Evolutionary conservation across 2,113 vertebrate genomes (phyloP), one percentile per base, ranked within the genome.

Genomic region (Callionymus lyra): DNA sequence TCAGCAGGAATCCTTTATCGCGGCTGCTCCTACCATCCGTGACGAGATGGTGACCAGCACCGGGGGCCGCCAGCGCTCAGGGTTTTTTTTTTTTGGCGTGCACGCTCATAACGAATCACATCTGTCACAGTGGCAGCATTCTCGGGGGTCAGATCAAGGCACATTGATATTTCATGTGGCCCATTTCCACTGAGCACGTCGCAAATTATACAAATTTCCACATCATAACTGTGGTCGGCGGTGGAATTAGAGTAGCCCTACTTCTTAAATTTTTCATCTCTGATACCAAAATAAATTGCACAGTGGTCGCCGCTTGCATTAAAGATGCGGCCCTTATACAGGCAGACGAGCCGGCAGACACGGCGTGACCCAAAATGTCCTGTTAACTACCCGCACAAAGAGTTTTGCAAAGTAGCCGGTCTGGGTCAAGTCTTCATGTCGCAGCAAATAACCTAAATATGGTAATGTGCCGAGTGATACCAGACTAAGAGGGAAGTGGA

Each of bases 81-180:
- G 56, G 61, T 63, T n/a, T n/a, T n/a, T 42, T 38, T 16, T 15
- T 16, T 2, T 11, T 16, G 12, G 71, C 66, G 60, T 49, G 52
- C 56, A 51, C 17, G 44, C 60, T 68, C 31, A 16, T 45, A 50
- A 52, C 69, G 62, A 70, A 77, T 76, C 63, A 50, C 58, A 59
- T 74, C 68, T 31, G 70, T 77, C 70, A 69, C 68, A 53, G 47
- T 68, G 18, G 31, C 41, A 62, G 59, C 65, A 52, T 47, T 58
- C 57, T 73, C 47, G 12, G 41, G 70, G 74, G 68, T 78, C 63
- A 76, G 67, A 81, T 76, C 61, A 55, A 73, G 62, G 45, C 74
- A 47, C 59, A 32, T 10, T 53, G 66, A 75, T 80, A 71, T 71
- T 68, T 65, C 47, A 37, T 47, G 33, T 65, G 76, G 60, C 70